Base-by-base conservation (phyloP, 2,888 invertebrate genomes). In the Ormyrus nitidulus region DNA sequence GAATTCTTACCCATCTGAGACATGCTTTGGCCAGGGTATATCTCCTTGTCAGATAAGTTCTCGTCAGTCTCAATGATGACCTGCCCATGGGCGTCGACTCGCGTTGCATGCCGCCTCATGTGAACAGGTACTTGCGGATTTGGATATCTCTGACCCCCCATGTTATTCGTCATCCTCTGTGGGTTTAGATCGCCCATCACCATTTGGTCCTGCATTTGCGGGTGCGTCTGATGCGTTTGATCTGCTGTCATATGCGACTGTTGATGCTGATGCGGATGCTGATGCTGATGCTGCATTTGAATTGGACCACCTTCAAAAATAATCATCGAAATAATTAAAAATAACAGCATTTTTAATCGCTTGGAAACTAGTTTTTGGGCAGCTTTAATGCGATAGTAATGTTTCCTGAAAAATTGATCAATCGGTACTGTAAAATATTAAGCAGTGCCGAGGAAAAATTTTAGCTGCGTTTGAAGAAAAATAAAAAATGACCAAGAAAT, bases 41-140 rank as follows among this genome's bases (percentile, higher is more conserved):
- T 95, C 89, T 97, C 96, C 87, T 97, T 97, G 88, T 97, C 97
- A 84, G 96, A 96, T 58, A 96, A 92, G 91, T 96, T 96, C 89
- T 96, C 96, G 86, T 96, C 96, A 79, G 95, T 95, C 86, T 96
- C 96, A 85, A 96, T 94, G 80, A 96, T 93, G 91, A 92, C 91
- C 85, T 93, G 92, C 48, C 92, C 92, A 81, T 92, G 91, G 76
- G 90, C 90, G 79, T 93, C 93, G 19, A 93, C 92, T 75, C 92
- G 92, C n/a, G 34, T 34, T 2, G 34, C 34, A 83, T 90, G 92
- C 64, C 89, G 87, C 83, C 87, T 92, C 91, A 88, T 83, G 86
- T 92, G 89, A 87, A 92, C 85, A 87, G 91, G 90, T 86, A 73
- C 46, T 54, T 81, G 71, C 34, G 76, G 56, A 44, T 77, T 81